Evolutionary conservation across 2,113 vertebrate genomes (phyloP).

Genomic region (Mastomys coucha): DNA sequence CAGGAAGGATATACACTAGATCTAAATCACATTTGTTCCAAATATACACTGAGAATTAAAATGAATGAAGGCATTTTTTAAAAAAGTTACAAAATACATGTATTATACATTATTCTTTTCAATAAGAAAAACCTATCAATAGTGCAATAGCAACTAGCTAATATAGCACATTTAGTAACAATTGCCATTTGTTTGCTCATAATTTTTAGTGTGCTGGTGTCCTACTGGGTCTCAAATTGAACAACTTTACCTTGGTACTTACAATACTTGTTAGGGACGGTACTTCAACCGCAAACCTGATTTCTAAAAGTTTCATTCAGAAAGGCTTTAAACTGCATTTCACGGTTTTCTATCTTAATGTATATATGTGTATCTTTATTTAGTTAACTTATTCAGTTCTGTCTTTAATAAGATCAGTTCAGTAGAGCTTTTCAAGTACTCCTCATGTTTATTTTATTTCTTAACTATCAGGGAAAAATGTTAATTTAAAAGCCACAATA

Average conservation of each 20-base stretch:
- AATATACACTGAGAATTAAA: slow-evolving; percentile 33
- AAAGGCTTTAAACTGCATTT: not conserved
- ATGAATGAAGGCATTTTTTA: slow-evolving; percentile 15
- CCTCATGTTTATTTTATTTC: slow-evolving; percentile 16
- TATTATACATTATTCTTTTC: not conserved
- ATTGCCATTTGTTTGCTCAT: not conserved
- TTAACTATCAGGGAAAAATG: not conserved
- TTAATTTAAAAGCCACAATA: slow-evolving; percentile 52
- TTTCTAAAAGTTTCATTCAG: not conserved
- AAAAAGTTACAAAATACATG: not conserved
- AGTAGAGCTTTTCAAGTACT: not conserved
- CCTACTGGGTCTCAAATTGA: slow-evolving; percentile 32
- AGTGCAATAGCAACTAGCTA: slow-evolving; percentile 45
- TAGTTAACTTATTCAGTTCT: not conserved
- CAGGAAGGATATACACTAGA: not conserved
- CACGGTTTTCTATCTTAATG: not conserved
- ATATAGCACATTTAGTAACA: not conserved
- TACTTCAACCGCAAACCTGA: not conserved
- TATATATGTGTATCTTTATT: not conserved
- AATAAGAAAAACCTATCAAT: slow-evolving; percentile 20
- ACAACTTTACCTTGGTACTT: not conserved
- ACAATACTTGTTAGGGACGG: not conserved
- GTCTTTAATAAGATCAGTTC: slow-evolving; percentile 24
- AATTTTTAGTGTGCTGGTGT: slow-evolving; percentile 62
- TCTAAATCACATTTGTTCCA: slow-evolving; percentile 9